Base-by-base conservation (phyloP, 92 coral and sea anemone species). In the Bergia sp. region DNA sequence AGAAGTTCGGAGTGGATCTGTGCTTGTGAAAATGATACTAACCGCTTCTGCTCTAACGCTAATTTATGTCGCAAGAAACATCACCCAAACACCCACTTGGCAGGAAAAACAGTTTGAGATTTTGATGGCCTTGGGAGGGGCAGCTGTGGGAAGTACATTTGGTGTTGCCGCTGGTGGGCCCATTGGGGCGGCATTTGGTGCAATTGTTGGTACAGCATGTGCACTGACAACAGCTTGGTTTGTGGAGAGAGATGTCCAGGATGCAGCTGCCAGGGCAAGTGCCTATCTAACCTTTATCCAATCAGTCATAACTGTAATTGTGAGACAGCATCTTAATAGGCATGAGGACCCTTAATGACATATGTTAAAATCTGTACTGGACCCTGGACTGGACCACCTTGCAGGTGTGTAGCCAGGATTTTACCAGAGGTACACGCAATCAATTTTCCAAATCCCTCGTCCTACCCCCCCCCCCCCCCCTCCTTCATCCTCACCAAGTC, bases 101-200 rank as follows among this genome's bases (percentile, higher is more conserved):
- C 47, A 74, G 21, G 78, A 74, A 41, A 74, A 38, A 74, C 21
- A 74, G 78, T 74, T 74, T 74, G 78, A 74, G 45, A 74, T 74
- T 18, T 41, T 74, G 78, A 74, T 74, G 78, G 78, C 78, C 21
- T 4, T 74, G 6, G 78, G 78, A 74, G 78, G 78, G 78, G 78
- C 47, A 16, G 77, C 77, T 1, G 77, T 20, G 6, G 77, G 77
- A 0, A 37, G 43, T 37, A 4, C 21, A 5, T 9, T 73, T 73
- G 43, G 77, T 73, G 43, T 36, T 15, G 16, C 37, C 40, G 41
- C 75, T 4, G 77, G 77, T 73, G 77, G 77, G 10, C 77, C 77
- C 1, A 36, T 21, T n/a, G 77, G 77, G 37, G 77, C 77, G 37
- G 77, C 12, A 10, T 18, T 73, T 37, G 77, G 77, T 13, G 37